Base-by-base conservation (phyloP, 2,797 vertebrate genomes). In the Sardinella longiceps region DNA sequence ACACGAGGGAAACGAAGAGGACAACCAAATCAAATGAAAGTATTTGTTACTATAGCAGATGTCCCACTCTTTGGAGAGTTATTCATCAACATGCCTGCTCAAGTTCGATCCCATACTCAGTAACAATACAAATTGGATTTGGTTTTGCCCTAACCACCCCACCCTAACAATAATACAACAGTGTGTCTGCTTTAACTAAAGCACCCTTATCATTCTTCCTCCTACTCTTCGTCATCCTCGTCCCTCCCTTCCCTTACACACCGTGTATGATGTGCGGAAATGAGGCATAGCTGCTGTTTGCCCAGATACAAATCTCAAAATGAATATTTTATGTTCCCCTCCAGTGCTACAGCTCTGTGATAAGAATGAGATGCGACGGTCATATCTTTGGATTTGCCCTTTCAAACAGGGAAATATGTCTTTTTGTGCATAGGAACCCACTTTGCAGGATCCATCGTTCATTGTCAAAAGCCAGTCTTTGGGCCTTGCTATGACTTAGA, bases 241-340 rank as follows among this genome's bases (percentile, higher is more conserved):
- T 74, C 14, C 30, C 66, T 37, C 33, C 14, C 5, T 9, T 43
- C 70, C 33, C 20, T 37, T n/a, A 77, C 70, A 77, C 70, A 43
- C 23, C 5, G 6, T 20, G 33, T 14, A 37, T 20, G 30, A 74
- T 74, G 66, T 74, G 15, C 37, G 5, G 70, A 77, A 77, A 77
- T 77, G 70, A 77, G n/a, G 70, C 70, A 77, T 77, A 43, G 39
- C 37, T 43, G 18, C 37, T 77, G 70, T 77, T 77, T 77, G 70
- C 33, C 39, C 70, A 39, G 70, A 77, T 77, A 77, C 43, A 77
- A 77, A 77, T 77, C 33, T 77, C 18, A 23, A 77, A 43, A 77
- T 77, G 70, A 77, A 77, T 77, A 77, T 77, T 77, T 77, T 77
- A 77, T 77, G 70, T 39, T 11, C 37, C 37, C 70, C 37, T 48